Evolutionary conservation across 2,888 invertebrate genomes (phyloP), one percentile per base, ranked within the genome.

Genomic region (Epinotia ramella): DNA sequence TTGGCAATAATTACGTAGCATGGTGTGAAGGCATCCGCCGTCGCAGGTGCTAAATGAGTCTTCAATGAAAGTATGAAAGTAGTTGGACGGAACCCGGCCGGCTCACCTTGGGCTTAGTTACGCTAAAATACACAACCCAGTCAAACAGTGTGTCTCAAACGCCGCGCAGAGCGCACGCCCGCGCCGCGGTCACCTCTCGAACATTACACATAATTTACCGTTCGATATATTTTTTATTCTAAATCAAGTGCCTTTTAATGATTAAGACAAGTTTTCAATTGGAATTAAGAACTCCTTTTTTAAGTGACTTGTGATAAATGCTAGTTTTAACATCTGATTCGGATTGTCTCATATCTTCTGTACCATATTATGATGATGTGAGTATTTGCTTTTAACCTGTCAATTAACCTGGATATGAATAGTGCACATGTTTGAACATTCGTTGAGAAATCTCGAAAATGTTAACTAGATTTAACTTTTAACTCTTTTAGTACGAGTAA

Each of bases 121-220:
- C 92, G 91, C 90, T 91, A 91, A 91, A 92, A 90, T 90, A 92
- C 89, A 87, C 91, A 77, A 80, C 67, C 77, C 89, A 92, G 91
- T 91, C 92, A 92, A 94, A 93, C 94, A 94, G 94, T 94, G 87
- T 84, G 89, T 88, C 88, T 85, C 84, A 85, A 83, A 84, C 86
- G 80, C 76, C 84, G 89, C 81, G 77, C 79, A 82, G 81, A 88
- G 77, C 84, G 84, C 89, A 91, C 92, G 93, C 79, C 78, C 79
- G 84, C 78, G 73, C 77, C 76, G 77, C 80, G 78, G 77, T 77
- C 82, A 77, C 79, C 64, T 69, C 59, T 16, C 4, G 18, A 77
- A 77, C 40, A 40, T 2, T 7, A 40, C 1, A 33, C 7, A 33
- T 7, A 40, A 40, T 81, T 83, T 87, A 85, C 85, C 80, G 78